phyloP scores from a whole-genome alignment of 2,113 vertebrate species.

The Crotophaga sulcirostris region DNA sequence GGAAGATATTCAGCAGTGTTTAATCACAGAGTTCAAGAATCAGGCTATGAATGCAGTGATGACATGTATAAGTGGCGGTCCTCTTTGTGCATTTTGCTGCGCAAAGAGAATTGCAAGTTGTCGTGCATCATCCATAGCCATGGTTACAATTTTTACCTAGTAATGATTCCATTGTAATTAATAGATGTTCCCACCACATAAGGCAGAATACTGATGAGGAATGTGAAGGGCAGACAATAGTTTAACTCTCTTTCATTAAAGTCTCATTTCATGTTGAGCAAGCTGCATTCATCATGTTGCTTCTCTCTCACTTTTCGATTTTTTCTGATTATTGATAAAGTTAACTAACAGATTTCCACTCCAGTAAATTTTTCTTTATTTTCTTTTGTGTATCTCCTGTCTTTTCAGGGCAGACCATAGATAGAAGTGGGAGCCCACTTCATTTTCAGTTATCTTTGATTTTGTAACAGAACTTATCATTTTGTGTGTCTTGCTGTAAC shows the following conservation, averaged over 20 bases:
- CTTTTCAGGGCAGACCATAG: not conserved
- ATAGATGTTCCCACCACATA: constrained; percentile 20
- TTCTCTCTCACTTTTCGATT: not conserved
- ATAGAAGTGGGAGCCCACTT: not conserved
- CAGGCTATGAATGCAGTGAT: not conserved
- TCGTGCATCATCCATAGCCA: not conserved
- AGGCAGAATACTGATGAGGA: constrained; percentile 43
- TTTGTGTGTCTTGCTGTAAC: not conserved
- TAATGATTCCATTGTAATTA: constrained; percentile 35
- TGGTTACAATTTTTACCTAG: constrained; percentile 54
- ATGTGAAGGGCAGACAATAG: not conserved
- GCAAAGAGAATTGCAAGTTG: not conserved
- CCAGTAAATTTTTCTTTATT: not conserved
- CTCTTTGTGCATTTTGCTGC: not conserved
- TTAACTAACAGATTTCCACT: not conserved
- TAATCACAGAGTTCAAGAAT: constrained; percentile 35
- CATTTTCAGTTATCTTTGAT: not conserved
- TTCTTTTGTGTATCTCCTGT: not conserved
- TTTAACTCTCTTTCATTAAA: not conserved
- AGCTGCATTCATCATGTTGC: not conserved
- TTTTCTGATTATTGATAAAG: not conserved
- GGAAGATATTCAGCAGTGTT: constrained; percentile 9
- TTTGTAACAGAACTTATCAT: not conserved
- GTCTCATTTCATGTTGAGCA: not conserved
- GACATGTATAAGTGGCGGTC: not conserved